phyloP scores from a whole-genome alignment of 2,797 vertebrate species.

The Diglossa cyanea region DNA sequence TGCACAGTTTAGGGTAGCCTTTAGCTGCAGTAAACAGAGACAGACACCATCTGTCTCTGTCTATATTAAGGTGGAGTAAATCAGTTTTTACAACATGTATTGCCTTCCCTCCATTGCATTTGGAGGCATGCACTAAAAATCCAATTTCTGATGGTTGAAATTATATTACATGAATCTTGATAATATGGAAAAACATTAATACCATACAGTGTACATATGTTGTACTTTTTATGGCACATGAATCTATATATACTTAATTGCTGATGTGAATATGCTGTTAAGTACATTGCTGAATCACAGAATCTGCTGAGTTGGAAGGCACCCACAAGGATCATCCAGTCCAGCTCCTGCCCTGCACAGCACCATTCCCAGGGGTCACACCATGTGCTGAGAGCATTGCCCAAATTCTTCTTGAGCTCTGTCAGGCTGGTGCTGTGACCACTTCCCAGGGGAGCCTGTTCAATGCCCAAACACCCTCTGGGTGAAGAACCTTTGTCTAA shows the following conservation, averaged over 20 bases:
- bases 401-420: rapidly evolving
- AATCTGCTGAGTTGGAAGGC: neutral
- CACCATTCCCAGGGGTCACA: neutral
- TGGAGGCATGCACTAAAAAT: neutral
- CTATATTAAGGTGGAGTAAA: neutral
- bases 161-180: neutral
- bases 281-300: neutral
- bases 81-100: neutral
- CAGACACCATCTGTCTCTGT: neutral
- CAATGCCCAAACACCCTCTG: neutral
- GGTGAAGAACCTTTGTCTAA: neutral
- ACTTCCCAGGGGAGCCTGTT: neutral
- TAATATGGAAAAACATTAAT: neutral
- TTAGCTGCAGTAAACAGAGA: neutral
- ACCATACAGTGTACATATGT: neutral
- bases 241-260: neutral
- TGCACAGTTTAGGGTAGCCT: neutral
- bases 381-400: neutral
- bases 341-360: neutral
- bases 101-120: neutral
- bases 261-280: neutral
- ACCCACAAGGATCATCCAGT: no score
- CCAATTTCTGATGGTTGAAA: neutral
- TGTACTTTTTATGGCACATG: neutral
- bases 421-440: neutral